Conservation (phyloP, 2,888 invertebrate species). For the Pristionchus fissidentatus region DNA sequence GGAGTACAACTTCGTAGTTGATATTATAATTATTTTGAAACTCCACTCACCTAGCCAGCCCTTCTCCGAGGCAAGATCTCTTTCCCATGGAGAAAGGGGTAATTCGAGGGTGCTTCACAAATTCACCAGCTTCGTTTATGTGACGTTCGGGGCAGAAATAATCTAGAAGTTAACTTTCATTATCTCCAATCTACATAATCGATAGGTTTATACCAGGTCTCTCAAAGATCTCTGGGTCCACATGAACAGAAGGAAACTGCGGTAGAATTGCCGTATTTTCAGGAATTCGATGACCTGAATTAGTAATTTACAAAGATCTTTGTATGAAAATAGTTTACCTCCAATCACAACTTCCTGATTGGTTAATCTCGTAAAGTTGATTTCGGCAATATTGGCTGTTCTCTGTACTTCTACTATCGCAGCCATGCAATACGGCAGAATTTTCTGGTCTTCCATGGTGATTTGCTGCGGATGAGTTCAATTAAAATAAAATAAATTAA, state of each 20-base stretch:
- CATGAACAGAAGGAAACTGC: conserved; percentile 8
- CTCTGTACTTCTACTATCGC: conserved; percentile 18
- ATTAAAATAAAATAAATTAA: neutral
- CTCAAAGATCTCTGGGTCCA: neutral
- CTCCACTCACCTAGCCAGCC: conserved; percentile 19
- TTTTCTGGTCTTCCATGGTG: conserved; percentile 22
- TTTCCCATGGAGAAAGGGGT: conserved; percentile 31
- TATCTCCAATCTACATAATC: neutral
- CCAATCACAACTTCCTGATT: neutral
- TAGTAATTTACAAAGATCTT: neutral
- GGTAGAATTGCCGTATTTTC: neutral
- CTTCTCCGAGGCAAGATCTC: neutral
- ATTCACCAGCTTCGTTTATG: conserved; percentile 21
- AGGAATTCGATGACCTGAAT: neutral
- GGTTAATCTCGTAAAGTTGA: conserved; percentile 3
- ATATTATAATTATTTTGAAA: no score
- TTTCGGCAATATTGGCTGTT: neutral
- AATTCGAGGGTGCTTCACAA: conserved; percentile 3
- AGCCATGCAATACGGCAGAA: conserved; percentile 27
- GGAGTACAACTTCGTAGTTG: no score
- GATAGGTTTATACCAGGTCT: neutral
- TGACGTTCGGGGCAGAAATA: conserved; percentile 44
- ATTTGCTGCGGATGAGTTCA: neutral
- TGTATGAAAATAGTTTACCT: neutral
- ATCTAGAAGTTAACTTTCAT: neutral